Base-by-base conservation (phyloP, 2,113 vertebrate species). In the Psammodynastes pulverulentus region DNA sequence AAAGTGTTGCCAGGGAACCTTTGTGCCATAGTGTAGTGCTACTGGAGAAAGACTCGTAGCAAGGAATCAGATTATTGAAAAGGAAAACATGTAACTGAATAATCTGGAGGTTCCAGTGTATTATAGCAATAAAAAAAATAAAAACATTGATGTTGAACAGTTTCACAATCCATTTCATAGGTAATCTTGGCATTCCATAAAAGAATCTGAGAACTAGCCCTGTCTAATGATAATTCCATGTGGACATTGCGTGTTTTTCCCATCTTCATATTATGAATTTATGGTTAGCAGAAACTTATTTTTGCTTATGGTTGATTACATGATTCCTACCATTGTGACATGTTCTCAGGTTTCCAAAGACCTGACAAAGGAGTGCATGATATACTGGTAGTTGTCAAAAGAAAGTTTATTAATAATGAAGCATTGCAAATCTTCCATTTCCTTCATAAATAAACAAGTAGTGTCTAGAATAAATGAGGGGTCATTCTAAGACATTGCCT, bases 51-150 rank as follows among this genome's bases (percentile, higher is more conserved):
- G 34, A 39, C 34, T 17, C 34, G 39, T 79, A 79, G 67, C 34
- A 39, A 79, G 34, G 45, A 94, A 24, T 93, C 2, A 0, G 0
- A 9, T 93, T 53, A 51, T 21, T 46, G 23, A 93, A 72, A 86
- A 94, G 29, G 34, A 95, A 93, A 91, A 29, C 2, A 49, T 62
- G 86, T 9, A n/a, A 43, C 7, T 90, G 1, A 29, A 24, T 48
- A 72, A 23, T 90, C 2, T 23, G 2, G 1, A 58, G 62, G 7
- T 45, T n/a, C 86, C 0, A 90, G 15, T 49, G 3, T 0, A 39
- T 84, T 86, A 5, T 93, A 90, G 84, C 92, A 92, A 67, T 23
- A 84, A 29, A 21, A n/a, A 88, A 88, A 93, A 6, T 5, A 93
- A 89, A 56, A 91, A 90, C 9, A 6, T 15, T 87, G 52, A 46